phyloP scores from a whole-genome alignment of 2,888 invertebrate species.

The Ariolimax columbianus region DNA sequence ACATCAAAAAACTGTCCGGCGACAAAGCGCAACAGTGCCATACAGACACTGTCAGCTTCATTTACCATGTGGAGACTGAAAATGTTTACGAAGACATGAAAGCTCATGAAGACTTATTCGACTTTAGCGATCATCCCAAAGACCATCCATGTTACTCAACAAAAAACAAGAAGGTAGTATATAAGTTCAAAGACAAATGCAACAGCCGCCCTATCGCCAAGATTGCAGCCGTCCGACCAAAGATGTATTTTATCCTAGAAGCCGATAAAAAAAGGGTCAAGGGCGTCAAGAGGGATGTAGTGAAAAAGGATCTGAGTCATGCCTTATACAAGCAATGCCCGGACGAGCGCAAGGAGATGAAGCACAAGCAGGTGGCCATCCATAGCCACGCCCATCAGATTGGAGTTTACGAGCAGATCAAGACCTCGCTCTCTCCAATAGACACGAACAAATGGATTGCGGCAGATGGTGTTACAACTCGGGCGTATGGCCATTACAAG shows the following conservation, averaged over 20 bases:
- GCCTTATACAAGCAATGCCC: background rate
- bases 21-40: background rate
- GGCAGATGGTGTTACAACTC: background rate
- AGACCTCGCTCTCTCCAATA: too few relatives aligned
- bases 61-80: background rate
- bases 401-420: too few relatives aligned
- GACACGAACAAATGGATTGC: conserved; percentile 19
- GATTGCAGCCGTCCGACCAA: background rate
- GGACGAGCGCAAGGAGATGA: background rate
- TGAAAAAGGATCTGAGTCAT: background rate
- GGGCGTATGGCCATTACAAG: conserved; percentile 5
- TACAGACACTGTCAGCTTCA: background rate
- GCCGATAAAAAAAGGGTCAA: background rate
- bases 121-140: background rate
- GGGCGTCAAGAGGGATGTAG: background rate
- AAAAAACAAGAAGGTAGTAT: background rate
- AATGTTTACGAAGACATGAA: background rate
- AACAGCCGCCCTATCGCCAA: background rate
- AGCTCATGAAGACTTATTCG: background rate
- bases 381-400: too few relatives aligned
- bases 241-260: background rate
- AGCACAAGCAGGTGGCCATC: background rate
- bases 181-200: background rate
- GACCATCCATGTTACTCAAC: background rate
- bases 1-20: background rate